Percentiles rank a stretch among this genome's conserved stretches.
Evolutionary conservation across 2,113 vertebrate species (phyloP).

Genomic region (Syrrhaptes paradoxus): DNA sequence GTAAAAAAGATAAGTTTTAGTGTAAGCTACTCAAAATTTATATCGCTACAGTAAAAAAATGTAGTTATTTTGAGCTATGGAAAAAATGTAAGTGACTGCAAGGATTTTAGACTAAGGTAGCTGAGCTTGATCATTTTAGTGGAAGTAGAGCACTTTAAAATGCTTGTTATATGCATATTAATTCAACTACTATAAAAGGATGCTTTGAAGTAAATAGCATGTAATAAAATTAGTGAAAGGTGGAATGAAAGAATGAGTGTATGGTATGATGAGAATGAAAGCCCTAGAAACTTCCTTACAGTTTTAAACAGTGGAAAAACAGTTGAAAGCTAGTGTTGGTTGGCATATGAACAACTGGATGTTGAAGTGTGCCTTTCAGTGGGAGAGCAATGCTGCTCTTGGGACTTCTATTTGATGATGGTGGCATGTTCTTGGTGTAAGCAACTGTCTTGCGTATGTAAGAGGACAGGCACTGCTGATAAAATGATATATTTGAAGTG

Average conservation of each 20-base stretch:
- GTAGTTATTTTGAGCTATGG: background rate
- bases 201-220: background rate
- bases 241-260: background rate
- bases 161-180: background rate
- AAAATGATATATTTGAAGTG: background rate
- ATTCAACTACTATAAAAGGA: background rate
- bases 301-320: background rate
- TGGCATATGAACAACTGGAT: background rate
- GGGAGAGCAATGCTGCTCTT: background rate
- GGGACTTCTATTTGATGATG: background rate
- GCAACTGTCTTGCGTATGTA: background rate
- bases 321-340: background rate
- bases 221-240: background rate
- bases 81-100: background rate
- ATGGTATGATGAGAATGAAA: background rate
- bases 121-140: background rate
- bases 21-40: background rate
- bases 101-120: background rate
- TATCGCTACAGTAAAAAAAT: background rate
- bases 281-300: background rate
- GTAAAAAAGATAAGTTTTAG: background rate
- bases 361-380: background rate
- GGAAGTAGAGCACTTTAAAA: background rate
- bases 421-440: background rate
- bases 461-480: background rate